Evolutionary conservation across 2,113 vertebrate species (phyloP).

Genomic region (Progne subis): DNA sequence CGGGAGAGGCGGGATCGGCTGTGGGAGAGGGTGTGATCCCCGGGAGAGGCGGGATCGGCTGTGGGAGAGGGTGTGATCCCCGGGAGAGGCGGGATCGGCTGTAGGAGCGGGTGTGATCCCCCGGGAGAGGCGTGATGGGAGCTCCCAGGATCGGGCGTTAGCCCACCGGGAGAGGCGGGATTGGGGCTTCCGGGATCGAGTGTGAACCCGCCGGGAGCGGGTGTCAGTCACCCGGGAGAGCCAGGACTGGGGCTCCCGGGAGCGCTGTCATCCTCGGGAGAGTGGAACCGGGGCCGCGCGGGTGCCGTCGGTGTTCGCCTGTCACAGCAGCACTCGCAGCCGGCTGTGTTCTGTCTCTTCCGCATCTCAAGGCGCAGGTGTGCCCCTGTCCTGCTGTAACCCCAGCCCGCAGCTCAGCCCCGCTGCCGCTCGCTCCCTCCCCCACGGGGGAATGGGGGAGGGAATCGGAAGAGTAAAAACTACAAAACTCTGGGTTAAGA

Average conservation of each 20-base stretch:
- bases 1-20: too few species aligned
- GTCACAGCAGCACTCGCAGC: background rate
- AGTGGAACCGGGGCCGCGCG: background rate
- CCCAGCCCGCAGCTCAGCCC: background rate
- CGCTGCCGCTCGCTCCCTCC: background rate
- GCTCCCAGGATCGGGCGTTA: background rate
- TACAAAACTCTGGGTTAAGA: background rate
- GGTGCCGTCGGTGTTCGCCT: fast-evolving
- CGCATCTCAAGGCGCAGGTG: background rate
- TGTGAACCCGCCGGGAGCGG: too few species aligned
- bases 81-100: background rate
- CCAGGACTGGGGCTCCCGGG: background rate
- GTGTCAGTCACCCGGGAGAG: too few species aligned
- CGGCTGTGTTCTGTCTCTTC: background rate
- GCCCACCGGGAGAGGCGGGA: background rate
- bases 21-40: background rate
- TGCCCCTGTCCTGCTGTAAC: background rate
- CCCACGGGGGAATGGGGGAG: too few species aligned
- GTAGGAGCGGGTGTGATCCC: too few species aligned
- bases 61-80: too few species aligned
- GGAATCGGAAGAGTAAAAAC: background rate
- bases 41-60: background rate
- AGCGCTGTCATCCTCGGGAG: too few species aligned
- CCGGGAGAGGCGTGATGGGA: background rate
- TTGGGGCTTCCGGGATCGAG: background rate